A percentile compares a stretch with the other conserved stretches of the same genome.
phyloP scores from a whole-genome alignment of 2,888 invertebrate species.

The Podabrus alpinus region DNA sequence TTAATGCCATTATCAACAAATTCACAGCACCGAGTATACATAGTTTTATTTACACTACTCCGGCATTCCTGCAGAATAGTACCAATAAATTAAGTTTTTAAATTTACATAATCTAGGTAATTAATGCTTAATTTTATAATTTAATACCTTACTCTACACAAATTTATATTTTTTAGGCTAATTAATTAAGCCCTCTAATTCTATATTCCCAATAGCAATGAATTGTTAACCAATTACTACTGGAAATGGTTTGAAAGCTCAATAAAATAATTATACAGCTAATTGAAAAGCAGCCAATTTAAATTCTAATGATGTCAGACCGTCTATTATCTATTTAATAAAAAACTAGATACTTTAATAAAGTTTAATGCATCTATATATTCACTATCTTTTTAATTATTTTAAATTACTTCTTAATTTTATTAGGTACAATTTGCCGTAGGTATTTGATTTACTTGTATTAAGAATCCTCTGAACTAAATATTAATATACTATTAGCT shows the following conservation, averaged over 20 bases:
- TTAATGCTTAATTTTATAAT: not conserved
- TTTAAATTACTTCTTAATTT: no score
- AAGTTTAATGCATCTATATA: no score
- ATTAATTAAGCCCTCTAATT: not conserved
- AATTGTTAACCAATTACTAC: not conserved
- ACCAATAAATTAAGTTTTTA: not conserved
- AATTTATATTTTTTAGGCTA: not conserved
- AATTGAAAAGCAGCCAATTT: not conserved
- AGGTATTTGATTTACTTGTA: no score
- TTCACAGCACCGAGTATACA: not conserved
- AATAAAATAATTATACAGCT: not conserved
- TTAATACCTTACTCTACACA: not conserved
- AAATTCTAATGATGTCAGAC: not conserved
- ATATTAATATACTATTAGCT: no score
- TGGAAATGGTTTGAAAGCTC: not conserved
- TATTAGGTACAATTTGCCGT: no score
- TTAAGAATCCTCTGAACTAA: no score
- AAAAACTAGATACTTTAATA: no score
- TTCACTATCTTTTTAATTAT: no score
- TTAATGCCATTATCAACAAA: not conserved
- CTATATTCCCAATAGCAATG: not conserved
- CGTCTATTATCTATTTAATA: no score
- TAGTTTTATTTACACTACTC: not conserved
- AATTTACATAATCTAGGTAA: not conserved
- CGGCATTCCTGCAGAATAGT: no score